These are phyloP conservation scores for Bombus terrestris DNA, from an alignment of 1,140 invertebrate species.

Conservation along the genomic window DNA sequence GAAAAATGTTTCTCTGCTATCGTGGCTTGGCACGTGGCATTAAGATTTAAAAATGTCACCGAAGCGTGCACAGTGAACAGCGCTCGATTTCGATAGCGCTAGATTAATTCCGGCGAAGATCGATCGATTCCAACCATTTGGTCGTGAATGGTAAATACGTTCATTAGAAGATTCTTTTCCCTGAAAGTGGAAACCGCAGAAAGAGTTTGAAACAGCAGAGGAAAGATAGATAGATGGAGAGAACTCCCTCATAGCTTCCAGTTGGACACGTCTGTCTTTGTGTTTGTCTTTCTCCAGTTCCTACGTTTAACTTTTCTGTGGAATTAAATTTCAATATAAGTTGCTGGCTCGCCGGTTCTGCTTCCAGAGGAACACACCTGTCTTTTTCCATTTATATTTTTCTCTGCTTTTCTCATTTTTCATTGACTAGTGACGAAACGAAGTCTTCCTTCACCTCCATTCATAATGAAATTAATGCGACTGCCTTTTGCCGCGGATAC, in stretches of 20 bases:
- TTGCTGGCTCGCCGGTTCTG: neutral
- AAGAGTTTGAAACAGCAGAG: neutral
- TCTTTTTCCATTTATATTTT: neutral
- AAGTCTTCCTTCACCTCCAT: slow-evolving; percentile 37
- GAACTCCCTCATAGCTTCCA: neutral
- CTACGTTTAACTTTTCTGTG: neutral
- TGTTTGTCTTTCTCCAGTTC: slow-evolving; percentile 3
- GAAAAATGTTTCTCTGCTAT: neutral
- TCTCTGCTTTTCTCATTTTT: neutral
- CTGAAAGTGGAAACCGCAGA: neutral
- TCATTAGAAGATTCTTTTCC: neutral
- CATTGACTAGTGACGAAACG: slow-evolving; percentile 6
- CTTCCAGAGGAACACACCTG: neutral
- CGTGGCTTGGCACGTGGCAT: neutral
- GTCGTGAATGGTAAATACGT: neutral
- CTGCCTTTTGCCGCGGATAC: slow-evolving; percentile 2
- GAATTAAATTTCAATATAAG: slow-evolving; percentile 39
- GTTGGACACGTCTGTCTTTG: neutral
- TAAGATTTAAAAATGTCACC: neutral
- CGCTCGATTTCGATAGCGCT: neutral
- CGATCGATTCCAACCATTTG: neutral
- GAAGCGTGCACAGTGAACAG: neutral
- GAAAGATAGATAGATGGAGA: neutral
- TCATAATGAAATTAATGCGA: slow-evolving; percentile 39
- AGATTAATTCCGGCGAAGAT: neutral